phyloP scores from a whole-genome alignment of 2,113 vertebrate species.

The Aleadryas rufinucha region DNA sequence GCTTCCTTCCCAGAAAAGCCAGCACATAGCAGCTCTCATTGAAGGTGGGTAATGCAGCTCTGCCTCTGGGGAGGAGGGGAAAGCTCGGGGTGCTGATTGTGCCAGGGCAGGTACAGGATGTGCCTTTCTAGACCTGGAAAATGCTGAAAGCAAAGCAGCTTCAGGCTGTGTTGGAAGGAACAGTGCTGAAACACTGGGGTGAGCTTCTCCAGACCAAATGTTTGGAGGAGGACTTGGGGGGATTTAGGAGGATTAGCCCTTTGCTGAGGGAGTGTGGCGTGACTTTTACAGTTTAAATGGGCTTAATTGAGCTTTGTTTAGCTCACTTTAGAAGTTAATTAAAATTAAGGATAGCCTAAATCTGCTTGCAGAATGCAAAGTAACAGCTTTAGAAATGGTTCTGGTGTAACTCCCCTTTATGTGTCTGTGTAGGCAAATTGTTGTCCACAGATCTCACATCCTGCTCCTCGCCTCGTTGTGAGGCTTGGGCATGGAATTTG shows the following conservation, averaged over 20 bases:
- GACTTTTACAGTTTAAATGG: not conserved
- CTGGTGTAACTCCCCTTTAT: not conserved
- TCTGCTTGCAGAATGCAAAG: constrained; percentile 15
- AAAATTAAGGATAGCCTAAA: constrained; percentile 32
- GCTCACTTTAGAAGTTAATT: constrained; percentile 28
- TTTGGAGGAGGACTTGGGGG: not conserved
- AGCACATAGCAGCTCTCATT: constrained; percentile 89
- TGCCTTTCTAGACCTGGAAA: not conserved
- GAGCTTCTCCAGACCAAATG: not conserved
- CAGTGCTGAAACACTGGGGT: accelerated
- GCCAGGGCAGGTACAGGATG: not conserved
- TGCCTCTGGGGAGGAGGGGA: not conserved
- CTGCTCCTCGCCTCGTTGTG: not conserved
- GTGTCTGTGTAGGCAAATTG: not conserved
- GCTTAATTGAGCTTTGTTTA: constrained; percentile 43
- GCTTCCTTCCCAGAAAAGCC: constrained; percentile 96
- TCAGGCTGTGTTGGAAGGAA: not conserved
- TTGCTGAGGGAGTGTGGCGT: not conserved
- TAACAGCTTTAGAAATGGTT: constrained; percentile 15
- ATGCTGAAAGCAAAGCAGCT: not conserved
- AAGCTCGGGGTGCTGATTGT: not conserved
- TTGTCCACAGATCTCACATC: not conserved
- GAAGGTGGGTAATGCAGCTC: constrained; percentile 74
- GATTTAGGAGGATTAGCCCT: not conserved
- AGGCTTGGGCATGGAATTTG: not conserved